Percentiles rank a stretch among this genome's conserved stretches.
Conservation (phyloP, 2,797 vertebrate genomes). For the Leuciscus waleckii region DNA sequence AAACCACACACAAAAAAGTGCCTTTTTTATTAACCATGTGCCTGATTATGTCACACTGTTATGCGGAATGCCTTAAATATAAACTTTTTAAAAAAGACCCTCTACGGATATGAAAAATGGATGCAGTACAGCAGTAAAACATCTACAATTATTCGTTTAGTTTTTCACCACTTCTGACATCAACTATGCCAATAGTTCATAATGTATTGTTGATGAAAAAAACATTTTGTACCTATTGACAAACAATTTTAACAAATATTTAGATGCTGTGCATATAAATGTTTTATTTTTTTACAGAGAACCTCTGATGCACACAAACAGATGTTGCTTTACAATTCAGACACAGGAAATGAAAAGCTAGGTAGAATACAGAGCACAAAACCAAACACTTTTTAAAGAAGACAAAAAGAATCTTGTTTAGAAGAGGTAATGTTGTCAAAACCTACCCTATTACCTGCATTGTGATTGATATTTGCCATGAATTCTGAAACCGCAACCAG, state of each 20-base stretch:
- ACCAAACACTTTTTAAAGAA: constrained; percentile 10
- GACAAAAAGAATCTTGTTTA: neutral
- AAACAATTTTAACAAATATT: constrained; percentile 17
- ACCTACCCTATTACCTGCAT: constrained; percentile 2
- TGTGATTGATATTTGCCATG: neutral
- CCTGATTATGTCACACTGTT: neutral
- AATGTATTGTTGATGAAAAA: neutral
- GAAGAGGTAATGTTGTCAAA: neutral
- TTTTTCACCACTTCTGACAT: neutral
- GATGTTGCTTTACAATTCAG: neutral
- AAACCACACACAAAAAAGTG: neutral
- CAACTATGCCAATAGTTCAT: neutral
- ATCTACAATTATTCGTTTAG: neutral
- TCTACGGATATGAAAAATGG: neutral
- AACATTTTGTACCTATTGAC: neutral
- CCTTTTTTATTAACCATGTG: neutral
- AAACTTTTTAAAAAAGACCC: neutral
- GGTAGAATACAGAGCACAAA: neutral
- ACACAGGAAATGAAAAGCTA: constrained; percentile 12
- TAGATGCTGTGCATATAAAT: neutral
- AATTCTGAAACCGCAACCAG: neutral
- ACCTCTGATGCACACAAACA: constrained; percentile 22
- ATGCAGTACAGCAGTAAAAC: neutral
- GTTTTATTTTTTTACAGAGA: constrained; percentile 35
- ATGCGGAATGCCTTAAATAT: neutral